Evolutionary conservation across 2,888 invertebrate genomes (phyloP).

Genomic region (Metacarcinus magister): DNA sequence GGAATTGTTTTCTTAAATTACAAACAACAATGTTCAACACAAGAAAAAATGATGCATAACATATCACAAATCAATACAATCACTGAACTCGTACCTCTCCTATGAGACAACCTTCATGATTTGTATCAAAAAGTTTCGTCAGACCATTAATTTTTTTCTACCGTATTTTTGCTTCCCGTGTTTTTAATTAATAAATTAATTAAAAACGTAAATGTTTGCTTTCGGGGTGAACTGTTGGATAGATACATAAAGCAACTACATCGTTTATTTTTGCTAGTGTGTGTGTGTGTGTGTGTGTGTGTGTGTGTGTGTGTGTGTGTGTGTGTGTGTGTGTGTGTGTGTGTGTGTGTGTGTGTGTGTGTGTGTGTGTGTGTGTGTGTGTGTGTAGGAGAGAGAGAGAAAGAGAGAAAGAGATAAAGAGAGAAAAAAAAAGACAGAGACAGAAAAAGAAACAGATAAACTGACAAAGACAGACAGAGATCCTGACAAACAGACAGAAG

Average conservation of each 20-base stretch:
- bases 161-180: background rate
- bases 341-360: no score
- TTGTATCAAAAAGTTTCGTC: background rate
- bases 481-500: no score
- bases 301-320: constrained; percentile 2
- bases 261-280: background rate
- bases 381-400: background rate
- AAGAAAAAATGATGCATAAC: background rate
- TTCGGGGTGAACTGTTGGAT: background rate
- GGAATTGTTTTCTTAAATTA: background rate
- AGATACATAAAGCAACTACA: background rate
- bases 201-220: constrained; percentile 21
- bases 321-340: background rate
- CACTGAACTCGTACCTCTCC: background rate
- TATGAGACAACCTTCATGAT: background rate
- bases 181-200: constrained; percentile 17
- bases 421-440: background rate
- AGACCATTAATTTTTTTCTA: background rate
- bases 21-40: background rate
- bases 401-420: background rate
- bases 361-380: background rate
- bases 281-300: constrained; percentile 14
- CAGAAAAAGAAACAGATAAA: background rate
- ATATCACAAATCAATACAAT: background rate
- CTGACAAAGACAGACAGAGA: background rate